Conservation (phyloP, 2,888 invertebrate species). For the Ormyrus pomaceus region DNA sequence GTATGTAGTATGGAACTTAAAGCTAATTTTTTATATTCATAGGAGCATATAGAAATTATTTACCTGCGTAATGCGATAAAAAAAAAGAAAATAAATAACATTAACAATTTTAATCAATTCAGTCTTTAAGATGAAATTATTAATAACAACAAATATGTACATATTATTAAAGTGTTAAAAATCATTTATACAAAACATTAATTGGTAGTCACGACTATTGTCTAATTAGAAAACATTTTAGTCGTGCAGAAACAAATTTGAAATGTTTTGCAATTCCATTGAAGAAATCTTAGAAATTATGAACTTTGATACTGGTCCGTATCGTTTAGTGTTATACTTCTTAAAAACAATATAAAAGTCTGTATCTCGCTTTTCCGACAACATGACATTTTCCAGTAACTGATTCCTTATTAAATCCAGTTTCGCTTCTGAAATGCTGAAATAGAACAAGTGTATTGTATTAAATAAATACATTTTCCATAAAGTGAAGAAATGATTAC, state of each 20-base stretch:
- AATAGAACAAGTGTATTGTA: neutral
- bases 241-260: neutral
- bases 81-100: conserved; percentile 9
- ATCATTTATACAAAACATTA: neutral
- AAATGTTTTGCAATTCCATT: conserved; percentile 7
- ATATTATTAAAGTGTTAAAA: neutral
- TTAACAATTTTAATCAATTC: neutral
- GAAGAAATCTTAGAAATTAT: conserved; percentile 49
- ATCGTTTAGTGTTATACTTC: conserved; percentile 63
- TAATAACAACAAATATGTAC: conserved; percentile 15
- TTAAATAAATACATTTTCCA: too few species aligned
- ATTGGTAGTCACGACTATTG: too few species aligned
- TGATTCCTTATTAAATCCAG: conserved; percentile 52
- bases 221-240: conserved; percentile 11
- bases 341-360: conserved; percentile 60
- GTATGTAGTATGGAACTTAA: neutral
- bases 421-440: conserved; percentile 57
- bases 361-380: conserved; percentile 45
- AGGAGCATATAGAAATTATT: conserved; percentile 1
- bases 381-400: conserved; percentile 56
- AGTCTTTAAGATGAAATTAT: conserved; percentile 20
- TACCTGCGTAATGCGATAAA: neutral
- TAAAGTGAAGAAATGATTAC: neutral
- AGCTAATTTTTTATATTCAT: conserved; percentile 10
- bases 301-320: conserved; percentile 59